Evolutionary conservation across 2,797 vertebrate species (phyloP), one percentile per base, ranked within the genome.

Genomic region (Anguilla anguilla): DNA sequence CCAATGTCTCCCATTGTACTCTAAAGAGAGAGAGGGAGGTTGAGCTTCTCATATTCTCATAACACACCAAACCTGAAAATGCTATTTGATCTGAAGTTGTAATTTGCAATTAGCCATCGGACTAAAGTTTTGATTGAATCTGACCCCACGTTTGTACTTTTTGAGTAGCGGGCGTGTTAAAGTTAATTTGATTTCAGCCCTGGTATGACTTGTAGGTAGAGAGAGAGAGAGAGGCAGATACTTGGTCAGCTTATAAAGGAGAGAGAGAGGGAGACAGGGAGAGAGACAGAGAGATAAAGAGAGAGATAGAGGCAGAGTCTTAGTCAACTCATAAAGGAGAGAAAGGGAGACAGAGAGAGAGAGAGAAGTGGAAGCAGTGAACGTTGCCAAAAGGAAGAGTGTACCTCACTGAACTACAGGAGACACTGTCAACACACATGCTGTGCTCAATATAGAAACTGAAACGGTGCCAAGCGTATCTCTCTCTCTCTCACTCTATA

Each of bases 381-480:
- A 4, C 39, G 88, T 92, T 96, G 95, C 95, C 95, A 95, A 94
- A 93, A 95, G 95, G 95, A 95, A 96, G 95, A 95, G 95, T 95
- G 95, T 96, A 96, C 95, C 95, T 96, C 91, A 79, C 93, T 93
- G 92, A 94, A 95, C 95, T 95, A 95, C 93, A 93, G 94, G 95
- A 95, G 94, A 95, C 93, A 94, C 94, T 95, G 95, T 96, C 95
- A 96, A 95, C 95, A 95, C 94, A 94, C 94, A 94, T 92, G 28
- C 94, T 94, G 94, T 39, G 94, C 96, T 94, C 94, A 95, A 96
- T 96, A 96, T 96, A 96, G 95, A 94, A 93, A 89, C 94, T 95
- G 95, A 95, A 94, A 95, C 94, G 90, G 87, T 81, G 94, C 95
- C 95, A 96, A 92, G 92, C 94, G 93, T 94, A 93, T 89, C 92